Base-by-base conservation (phyloP, 2,888 invertebrate species). In the Agrochola lota region DNA sequence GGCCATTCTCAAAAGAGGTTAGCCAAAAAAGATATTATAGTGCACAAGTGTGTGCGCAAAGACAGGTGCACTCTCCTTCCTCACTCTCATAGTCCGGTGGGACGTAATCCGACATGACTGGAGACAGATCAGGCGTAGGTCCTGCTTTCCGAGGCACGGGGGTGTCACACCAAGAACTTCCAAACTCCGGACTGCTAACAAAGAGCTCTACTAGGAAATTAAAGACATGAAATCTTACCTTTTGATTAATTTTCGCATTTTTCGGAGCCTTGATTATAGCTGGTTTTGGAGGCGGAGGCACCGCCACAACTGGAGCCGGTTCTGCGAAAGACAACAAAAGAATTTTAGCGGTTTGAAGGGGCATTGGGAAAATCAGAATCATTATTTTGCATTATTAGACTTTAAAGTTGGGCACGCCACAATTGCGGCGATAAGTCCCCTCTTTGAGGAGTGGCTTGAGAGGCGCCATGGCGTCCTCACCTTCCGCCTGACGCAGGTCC, bases 181-280 rank as follows among this genome's bases (percentile, higher is more conserved):
- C 6, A 35, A 69, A n/a, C 35, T n/a, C 3, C n/a, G 17, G n/a
- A 12, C 9, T 62, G 4, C 20, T 9, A 9, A 46, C 17, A 57
- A 49, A 17, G 8, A n/a, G 1, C 7, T 11, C 3, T n/a, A n/a
- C 17, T 12, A 23, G 7, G 5, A 69, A 9, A 5, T 15, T 9
- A 60, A 35, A 49, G 4, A 40, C 4, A 55, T 20, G 40, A 15
- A n/a, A 26, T 67, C 93, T 90, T 91, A 97, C 97, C 97, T 97
- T 97, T 72, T 96, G 97, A 87, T 97, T 97, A 84, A 97, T 94
- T 92, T 97, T 97, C 66, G 92, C 92, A 87, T 96, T 95, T 89
- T 96, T 97, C 52, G 96, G 93, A 15, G 95, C 94, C 87, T 97
- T 97, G 86, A 97, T 97, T 82, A 97, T 93, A 46, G 96, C 94